Base-by-base conservation (phyloP, 1,140 invertebrate species). In the Radopholus similis region DNA sequence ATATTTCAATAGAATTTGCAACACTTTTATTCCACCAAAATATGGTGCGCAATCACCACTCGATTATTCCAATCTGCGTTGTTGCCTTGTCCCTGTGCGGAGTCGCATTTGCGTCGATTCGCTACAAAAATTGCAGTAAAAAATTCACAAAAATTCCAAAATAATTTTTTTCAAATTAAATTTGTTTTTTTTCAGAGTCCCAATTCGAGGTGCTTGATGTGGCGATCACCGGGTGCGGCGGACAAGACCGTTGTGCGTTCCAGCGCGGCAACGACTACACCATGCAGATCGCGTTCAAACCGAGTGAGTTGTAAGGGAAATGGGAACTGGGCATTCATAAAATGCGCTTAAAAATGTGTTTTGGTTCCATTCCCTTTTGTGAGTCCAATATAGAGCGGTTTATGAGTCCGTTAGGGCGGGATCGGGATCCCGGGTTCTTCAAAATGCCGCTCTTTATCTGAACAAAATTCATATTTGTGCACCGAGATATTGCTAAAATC, bases 81-180 rank as follows among this genome's bases (percentile, higher is more conserved):
- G n/a, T n/a, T n/a, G n/a, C n/a, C n/a, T n/a, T n/a, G n/a, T n/a
- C n/a, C n/a, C n/a, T n/a, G n/a, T n/a, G n/a, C n/a, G n/a, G n/a
- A n/a, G n/a, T n/a, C n/a, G n/a, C n/a, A n/a, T n/a, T n/a, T n/a
- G n/a, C n/a, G n/a, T n/a, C 53, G 23, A 70, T 70, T 51, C 68
- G 58, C 15, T 70, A 71, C 53, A 70, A 70, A 55, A 63, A 70
- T 54, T 70, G 68, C 54, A 70, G 67, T 70, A 56, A 70, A 66
- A 57, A 26, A 2, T n/a, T n/a, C n/a, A n/a, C n/a, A n/a, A n/a
- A n/a, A 3, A 30, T 28, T 49, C 26, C 26, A 11, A 42, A 40
- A n/a, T 37, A 23, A 69, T 59, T 35, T 66, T 34, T 69, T 18
- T 15, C 11, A 26, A 0, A 5, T 37, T 63, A 62, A 26, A 18